Evolutionary conservation across 2,797 vertebrate genomes (phyloP), one percentile per base, ranked within the genome.

Genomic region (Pseudochirops corinnae): DNA sequence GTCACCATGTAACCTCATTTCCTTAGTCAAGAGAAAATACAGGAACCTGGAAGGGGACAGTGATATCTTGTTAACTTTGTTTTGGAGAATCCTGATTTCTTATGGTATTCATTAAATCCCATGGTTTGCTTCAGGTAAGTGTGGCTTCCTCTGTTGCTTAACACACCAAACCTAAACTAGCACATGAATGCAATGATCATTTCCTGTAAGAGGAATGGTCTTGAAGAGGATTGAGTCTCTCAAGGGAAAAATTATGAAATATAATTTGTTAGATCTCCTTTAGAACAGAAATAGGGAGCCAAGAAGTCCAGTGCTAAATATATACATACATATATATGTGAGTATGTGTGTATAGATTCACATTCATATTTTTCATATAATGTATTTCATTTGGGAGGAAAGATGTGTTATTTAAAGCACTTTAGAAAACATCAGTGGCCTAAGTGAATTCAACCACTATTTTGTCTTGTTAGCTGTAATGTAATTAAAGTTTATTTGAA

Each of bases 381-480:
- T 96, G 53, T 60, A 74, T 39, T 95, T 46, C 11, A 56, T 26
- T 93, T 93, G 29, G 14, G 10, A 55, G 50, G 50, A 10, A 24
- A 93, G n/a, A 26, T 62, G 31, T 60, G 33, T 53, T 53, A 82
- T 82, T 58, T 62, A 67, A 52, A 94, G 55, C 46, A 52, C 52
- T 9, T 0, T 11, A 82, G 46, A 90, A 62, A 55, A 29, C 12
- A 2, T 90, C 10, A 3, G n/a, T 46, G 5, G 1, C 14, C 52
- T 87, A 91, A 94, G 46, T 91, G 55, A 39, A 50, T 50, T 87
- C 6, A 58, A 58, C 67, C 33, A 52, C 24, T 90, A 0, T 93
- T 93, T 93, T 50, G 57, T 82, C 95, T 56, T 1, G 0, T 55
- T 74, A 52, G 28, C 46, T 93, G 21, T 56, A 56, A 39, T 0